These are phyloP conservation scores for Himalopsyche kuldschensis DNA, from an alignment of 2,888 invertebrate species.

Conservation along the genomic window DNA sequence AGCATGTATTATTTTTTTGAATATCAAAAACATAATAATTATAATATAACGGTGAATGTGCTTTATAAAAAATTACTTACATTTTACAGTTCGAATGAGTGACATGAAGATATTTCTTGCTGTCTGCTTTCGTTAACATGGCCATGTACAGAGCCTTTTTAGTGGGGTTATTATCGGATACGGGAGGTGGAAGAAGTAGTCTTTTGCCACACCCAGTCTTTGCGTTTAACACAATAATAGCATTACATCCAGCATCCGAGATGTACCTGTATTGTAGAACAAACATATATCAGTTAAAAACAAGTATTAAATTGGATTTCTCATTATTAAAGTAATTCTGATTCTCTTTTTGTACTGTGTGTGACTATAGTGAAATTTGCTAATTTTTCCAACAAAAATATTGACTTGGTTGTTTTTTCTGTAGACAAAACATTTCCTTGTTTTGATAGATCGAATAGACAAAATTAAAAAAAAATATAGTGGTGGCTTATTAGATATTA, in stretches of 20 bases:
- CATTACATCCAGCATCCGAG: constrained; percentile 53
- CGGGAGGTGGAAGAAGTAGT: constrained; percentile 60
- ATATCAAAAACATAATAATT: no score
- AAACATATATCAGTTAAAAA: neutral
- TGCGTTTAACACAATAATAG: constrained; percentile 58
- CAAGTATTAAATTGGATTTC: no score
- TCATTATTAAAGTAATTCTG: neutral
- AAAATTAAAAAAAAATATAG: no score
- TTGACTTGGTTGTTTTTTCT: no score
- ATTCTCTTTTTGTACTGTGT: no score
- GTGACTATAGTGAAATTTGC: no score
- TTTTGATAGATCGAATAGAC: no score
- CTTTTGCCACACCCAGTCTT: constrained; percentile 56
- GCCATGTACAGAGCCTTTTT: constrained; percentile 64
- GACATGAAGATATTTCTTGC: constrained; percentile 56
- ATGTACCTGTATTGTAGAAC: constrained; percentile 49
- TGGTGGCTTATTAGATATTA: no score
- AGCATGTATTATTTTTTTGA: no score
- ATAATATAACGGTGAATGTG: no score
- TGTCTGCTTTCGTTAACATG: constrained; percentile 53
- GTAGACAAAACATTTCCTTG: no score
- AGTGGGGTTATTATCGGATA: constrained; percentile 47
- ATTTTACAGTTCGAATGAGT: constrained; percentile 56
- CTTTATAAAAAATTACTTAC: constrained; percentile 43
- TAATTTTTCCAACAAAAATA: no score